Base-by-base conservation (phyloP, 2,797 vertebrate genomes). In the Antrozous pallidus region DNA sequence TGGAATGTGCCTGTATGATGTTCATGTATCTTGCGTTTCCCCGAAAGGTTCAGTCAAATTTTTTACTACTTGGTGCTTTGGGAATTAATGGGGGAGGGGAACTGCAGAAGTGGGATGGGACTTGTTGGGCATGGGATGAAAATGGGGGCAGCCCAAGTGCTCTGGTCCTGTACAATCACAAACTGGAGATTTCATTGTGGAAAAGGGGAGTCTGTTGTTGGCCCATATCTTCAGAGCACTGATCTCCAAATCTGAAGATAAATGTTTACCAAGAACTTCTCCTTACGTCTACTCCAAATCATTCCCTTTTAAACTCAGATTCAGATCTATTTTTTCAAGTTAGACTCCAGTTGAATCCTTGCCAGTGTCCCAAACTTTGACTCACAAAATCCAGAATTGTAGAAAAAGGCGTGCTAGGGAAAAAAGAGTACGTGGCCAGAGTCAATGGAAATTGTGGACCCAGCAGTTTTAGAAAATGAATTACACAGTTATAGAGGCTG, bases 261-360 rank as follows among this genome's bases (percentile, higher is more conserved):
- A 28, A 16, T 36, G 11, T 71, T 61, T n/a, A 33, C 45, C 79
- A 85, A n/a, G 69, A 85, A 74, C 33, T n/a, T n/a, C 16, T 40
- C 28, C 40, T 92, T 28, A 11, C 0, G 3, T 71, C 58, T 69
- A 24, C 79, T 75, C 65, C 65, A 74, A n/a, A 70, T 47, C 28
- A 12, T 26, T 77, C 49, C 47, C 88, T 40, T 63, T 86, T 79
- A 42, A n/a, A 63, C 38, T 93, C 54, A 80, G 79, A 65, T 54
- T 58, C 51, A 67, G 63, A 78, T 49, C 42, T 49, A 14, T 54
- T 90, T 90, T 40, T 40, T 40, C 67, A n/a, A 58, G 3, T 65
- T 38, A 56, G 54, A 12, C 13, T 73, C 67, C 22, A 47, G 42
- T 17, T 24, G n/a, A 49, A 71, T 74, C 54, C 56, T 77, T 84